Conservation (phyloP, 2,113 vertebrate species). For the Mirza zaza region DNA sequence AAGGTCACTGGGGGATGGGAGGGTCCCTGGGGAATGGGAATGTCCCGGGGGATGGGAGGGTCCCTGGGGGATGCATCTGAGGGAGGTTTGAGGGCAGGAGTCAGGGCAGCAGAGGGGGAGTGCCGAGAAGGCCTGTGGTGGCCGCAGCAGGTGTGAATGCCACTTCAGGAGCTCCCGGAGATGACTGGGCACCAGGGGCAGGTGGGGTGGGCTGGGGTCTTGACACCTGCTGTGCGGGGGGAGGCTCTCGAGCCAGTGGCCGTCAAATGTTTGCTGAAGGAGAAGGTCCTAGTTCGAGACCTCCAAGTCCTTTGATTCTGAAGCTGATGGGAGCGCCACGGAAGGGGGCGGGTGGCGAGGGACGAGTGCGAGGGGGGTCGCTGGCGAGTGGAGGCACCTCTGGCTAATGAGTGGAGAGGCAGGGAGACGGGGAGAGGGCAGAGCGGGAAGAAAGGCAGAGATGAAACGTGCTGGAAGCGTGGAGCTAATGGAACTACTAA, state of each 20-base stretch:
- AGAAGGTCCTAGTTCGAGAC: background rate
- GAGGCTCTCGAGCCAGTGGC: background rate
- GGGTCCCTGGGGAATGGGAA: too few relatives aligned
- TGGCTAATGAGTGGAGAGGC: background rate
- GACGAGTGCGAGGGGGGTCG: rapidly evolving
- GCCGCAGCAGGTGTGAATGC: rapidly evolving
- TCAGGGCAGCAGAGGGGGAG: too few relatives aligned
- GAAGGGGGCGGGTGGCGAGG: background rate
- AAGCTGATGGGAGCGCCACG: background rate
- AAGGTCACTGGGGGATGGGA: too few relatives aligned
- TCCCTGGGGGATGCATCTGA: background rate
- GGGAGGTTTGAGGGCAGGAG: background rate
- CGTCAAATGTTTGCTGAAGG: background rate
- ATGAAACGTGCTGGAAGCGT: conserved; percentile 14
- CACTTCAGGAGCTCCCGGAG: background rate
- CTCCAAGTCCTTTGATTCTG: background rate
- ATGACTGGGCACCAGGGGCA: rapidly evolving
- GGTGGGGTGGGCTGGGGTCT: background rate
- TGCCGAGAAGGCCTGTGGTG: rapidly evolving
- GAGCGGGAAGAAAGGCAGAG: conserved; percentile 23
- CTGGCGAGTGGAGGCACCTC: rapidly evolving
- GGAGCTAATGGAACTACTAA: conserved; percentile 62
- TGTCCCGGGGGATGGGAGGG: too few relatives aligned
- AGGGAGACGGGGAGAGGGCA: background rate
- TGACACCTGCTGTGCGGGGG: background rate